These are phyloP conservation scores for Xiphophorus couchianus DNA, from an alignment of 2,113 vertebrate species.

Conservation along the genomic window DNA sequence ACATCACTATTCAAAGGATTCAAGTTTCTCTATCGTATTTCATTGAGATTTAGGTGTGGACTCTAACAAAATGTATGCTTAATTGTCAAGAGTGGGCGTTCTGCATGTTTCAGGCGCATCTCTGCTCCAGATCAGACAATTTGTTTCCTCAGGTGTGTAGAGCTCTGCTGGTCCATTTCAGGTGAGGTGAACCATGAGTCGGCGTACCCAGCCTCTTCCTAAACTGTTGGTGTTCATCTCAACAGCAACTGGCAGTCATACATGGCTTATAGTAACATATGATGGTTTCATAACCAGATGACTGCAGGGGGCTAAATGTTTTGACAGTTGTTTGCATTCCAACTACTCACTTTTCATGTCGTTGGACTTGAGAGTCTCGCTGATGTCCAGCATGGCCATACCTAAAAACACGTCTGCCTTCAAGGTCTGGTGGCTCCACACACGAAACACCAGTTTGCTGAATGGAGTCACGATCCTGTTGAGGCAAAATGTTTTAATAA, in stretches of 20 bases:
- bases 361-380: constrained; percentile 92
- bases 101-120: not conserved
- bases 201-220: too few relatives aligned
- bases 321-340: not conserved
- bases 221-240: not conserved
- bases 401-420: constrained; percentile 95
- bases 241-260: not conserved
- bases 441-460: constrained; percentile 93
- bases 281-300: not conserved
- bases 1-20: too few relatives aligned
- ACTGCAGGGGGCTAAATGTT: not conserved
- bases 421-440: constrained; percentile 98
- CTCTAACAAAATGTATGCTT: too few relatives aligned
- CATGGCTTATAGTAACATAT: too few relatives aligned
- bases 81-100: too few relatives aligned
- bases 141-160: not conserved
- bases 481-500: constrained; percentile 9
- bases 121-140: not conserved
- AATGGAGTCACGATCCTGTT: constrained; percentile 94
- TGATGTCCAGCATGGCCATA: constrained; percentile 89
- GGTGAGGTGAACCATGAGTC: too few relatives aligned
- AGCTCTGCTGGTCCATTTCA: not conserved
- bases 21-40: too few relatives aligned
- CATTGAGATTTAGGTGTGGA: too few relatives aligned
- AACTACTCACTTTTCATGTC: constrained; percentile 93